Conservation (phyloP, 2,113 vertebrate species). For the Embiotoca jacksoni region DNA sequence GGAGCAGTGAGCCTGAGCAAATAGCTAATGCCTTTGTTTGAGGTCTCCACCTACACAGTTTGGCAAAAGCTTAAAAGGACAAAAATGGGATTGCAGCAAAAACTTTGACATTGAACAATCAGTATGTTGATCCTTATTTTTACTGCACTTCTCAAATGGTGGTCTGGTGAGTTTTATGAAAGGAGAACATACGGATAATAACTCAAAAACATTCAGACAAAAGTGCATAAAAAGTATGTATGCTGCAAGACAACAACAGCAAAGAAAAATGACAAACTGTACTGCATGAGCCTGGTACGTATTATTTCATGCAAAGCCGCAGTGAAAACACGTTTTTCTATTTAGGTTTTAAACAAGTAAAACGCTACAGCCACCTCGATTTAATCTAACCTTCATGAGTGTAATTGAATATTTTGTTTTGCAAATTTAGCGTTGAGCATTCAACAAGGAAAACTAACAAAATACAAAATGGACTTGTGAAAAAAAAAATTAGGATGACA, state of each 20-base stretch:
- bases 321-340: too few species aligned
- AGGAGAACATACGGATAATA: background rate
- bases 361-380: too few species aligned
- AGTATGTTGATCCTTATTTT: conserved; percentile 30
- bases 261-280: background rate
- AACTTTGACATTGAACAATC: conserved; percentile 24
- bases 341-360: background rate
- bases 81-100: conserved; percentile 19
- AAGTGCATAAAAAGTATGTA: background rate
- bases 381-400: too few species aligned
- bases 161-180: background rate
- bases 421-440: too few species aligned
- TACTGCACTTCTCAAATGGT: conserved; percentile 5
- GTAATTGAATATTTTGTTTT: too few species aligned
- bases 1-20: conserved; percentile 37
- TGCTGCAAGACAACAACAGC: background rate
- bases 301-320: background rate
- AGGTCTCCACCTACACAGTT: conserved; percentile 41
- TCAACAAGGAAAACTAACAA: too few species aligned
- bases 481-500: too few species aligned
- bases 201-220: background rate
- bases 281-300: background rate
- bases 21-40: conserved; percentile 44
- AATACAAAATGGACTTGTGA: too few species aligned
- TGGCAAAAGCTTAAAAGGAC: conserved; percentile 39